A percentile compares a stretch with the other conserved stretches of the same genome.
Conservation (phyloP, 2,797 vertebrate species). For the Eptatretus atami region DNA sequence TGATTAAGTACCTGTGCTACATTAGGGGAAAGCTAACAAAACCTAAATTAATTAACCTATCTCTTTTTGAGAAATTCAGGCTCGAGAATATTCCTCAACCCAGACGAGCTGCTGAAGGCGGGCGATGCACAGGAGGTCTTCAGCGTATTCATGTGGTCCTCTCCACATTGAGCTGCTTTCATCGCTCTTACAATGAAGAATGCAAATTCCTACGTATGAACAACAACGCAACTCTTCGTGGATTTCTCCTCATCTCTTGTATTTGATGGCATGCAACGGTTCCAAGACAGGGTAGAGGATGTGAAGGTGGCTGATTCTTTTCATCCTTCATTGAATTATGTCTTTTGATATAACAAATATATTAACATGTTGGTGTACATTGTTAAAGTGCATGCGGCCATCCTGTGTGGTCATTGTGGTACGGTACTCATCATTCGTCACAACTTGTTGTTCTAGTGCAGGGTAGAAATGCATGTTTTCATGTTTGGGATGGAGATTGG, state of each 20-base stretch:
- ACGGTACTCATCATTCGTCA: no score
- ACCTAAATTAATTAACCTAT: no score
- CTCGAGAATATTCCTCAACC: constrained; percentile 23
- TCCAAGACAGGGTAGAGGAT: constrained; percentile 21
- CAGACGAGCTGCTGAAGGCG: constrained; percentile 51
- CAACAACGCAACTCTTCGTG: constrained; percentile 14
- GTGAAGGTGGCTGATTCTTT: constrained; percentile 22
- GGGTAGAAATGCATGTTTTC: no score
- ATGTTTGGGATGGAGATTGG: no score
- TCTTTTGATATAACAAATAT: no score
- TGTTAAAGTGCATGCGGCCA: no score
- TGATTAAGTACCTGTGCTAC: no score
- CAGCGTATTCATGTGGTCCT: constrained; percentile 21
- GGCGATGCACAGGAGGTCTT: constrained; percentile 37
- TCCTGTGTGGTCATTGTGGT: no score
- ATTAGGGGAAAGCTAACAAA: no score
- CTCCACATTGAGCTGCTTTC: constrained; percentile 27
- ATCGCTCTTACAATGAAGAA: constrained; percentile 21
- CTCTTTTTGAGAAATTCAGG: constrained; percentile 16
- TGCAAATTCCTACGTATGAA: constrained; percentile 22
- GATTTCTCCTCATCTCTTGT: constrained; percentile 25
- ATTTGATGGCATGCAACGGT: constrained; percentile 31
- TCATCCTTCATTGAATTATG: background rate
- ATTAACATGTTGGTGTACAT: no score
- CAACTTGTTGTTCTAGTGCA: no score